These are phyloP conservation scores for Lasioglossum lativentre DNA, from an alignment of 2,888 invertebrate species.

Conservation along the genomic window DNA sequence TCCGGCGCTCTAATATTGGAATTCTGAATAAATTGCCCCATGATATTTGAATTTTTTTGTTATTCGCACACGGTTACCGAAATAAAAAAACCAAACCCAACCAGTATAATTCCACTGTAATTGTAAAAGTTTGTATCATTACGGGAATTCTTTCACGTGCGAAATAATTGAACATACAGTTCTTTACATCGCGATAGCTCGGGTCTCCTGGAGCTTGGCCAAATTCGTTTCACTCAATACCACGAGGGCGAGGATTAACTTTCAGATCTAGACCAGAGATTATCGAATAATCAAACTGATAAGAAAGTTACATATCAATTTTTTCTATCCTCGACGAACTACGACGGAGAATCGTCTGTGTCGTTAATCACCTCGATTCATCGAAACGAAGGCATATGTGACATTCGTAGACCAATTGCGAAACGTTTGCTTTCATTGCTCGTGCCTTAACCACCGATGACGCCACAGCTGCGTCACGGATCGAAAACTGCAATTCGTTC, in stretches of 20 bases:
- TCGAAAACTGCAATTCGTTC: not conserved
- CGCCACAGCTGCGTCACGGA: not conserved
- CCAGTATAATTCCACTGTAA: not conserved
- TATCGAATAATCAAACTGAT: constrained; percentile 14
- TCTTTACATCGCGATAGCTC: constrained; percentile 10
- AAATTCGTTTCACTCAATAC: constrained; percentile 9
- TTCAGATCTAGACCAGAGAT: constrained; percentile 11
- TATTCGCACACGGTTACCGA: too few species aligned
- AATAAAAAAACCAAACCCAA: not conserved
- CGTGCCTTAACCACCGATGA: not conserved
- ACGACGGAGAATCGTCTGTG: not conserved
- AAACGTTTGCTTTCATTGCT: not conserved
- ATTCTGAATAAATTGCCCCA: not conserved
- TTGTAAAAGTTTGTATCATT: not conserved
- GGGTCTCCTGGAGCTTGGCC: not conserved
- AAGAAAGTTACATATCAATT: not conserved
- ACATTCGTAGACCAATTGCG: not conserved
- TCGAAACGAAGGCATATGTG: not conserved
- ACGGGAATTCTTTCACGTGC: not conserved
- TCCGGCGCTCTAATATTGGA: not conserved
- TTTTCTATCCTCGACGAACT: not conserved
- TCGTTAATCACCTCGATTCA: not conserved
- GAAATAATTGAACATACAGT: constrained; percentile 10
- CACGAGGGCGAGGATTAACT: not conserved
- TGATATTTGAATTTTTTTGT: not conserved